Conservation (phyloP, 2,113 vertebrate genomes). For the Azemiops feae region DNA sequence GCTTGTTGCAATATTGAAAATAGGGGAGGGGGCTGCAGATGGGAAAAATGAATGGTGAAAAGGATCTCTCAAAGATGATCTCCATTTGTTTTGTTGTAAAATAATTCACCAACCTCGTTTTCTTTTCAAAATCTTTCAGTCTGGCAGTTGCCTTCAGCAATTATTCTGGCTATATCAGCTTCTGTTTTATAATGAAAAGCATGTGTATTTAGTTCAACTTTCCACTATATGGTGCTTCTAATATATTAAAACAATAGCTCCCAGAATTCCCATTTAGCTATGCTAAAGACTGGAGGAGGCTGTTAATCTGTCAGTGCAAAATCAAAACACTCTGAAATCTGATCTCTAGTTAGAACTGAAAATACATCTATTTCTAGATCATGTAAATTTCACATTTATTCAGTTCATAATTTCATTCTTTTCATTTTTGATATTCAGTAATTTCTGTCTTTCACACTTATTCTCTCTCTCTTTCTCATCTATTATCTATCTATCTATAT, state of each 20-base stretch:
- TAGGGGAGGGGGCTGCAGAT: neutral
- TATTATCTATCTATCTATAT: neutral
- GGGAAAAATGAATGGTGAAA: neutral
- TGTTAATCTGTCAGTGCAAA: slow-evolving; percentile 16
- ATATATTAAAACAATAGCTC: neutral
- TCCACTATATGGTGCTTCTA: neutral
- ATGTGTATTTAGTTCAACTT: neutral
- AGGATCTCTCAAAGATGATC: neutral
- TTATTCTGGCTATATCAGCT: slow-evolving; percentile 21
- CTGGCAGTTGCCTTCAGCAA: slow-evolving; percentile 5
- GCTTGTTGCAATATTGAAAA: neutral
- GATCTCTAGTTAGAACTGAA: neutral
- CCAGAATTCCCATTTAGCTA: neutral
- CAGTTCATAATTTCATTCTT: neutral
- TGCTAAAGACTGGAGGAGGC: neutral
- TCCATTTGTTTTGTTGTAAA: neutral
- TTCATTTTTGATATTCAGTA: neutral
- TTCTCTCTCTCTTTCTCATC: neutral
- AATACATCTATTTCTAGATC: neutral
- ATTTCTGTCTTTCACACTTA: neutral
- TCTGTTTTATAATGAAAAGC: slow-evolving; percentile 30
- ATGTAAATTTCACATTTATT: neutral
- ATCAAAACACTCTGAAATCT: neutral
- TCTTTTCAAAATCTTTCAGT: neutral
- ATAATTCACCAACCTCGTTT: slow-evolving; percentile 2